These are phyloP conservation scores for Lontra canadensis DNA, from an alignment of 2,113 vertebrate genomes.

Conservation along the genomic window DNA sequence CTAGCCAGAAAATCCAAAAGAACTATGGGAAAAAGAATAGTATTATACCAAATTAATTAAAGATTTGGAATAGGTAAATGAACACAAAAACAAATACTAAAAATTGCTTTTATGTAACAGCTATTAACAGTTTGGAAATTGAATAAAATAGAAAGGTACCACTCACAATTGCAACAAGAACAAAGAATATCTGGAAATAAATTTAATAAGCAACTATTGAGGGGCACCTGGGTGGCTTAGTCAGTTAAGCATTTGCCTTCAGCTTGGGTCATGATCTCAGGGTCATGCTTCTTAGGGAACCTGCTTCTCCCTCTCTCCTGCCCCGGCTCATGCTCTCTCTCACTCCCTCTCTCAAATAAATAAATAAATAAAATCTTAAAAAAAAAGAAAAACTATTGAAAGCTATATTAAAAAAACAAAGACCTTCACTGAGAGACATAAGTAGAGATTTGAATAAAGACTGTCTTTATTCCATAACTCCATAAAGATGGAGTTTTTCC, in stretches of 20 bases:
- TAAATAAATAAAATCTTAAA: no score
- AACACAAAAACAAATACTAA: not conserved
- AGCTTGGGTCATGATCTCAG: no score
- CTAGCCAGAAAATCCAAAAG: not conserved
- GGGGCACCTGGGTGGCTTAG: no score
- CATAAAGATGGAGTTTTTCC: not conserved
- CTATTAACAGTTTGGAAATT: not conserved
- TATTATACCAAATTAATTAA: not conserved
- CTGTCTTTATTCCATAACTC: not conserved
- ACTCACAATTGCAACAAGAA: not conserved
- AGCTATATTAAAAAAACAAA: not conserved
- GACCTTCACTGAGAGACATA: not conserved
- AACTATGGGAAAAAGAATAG: not conserved
- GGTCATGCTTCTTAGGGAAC: no score
- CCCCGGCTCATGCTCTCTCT: no score
- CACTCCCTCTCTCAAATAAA: no score
- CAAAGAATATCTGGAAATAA: not conserved
- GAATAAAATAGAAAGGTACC: not conserved
- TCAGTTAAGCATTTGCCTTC: no score
- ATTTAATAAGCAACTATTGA: not conserved
- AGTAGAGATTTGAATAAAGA: not conserved
- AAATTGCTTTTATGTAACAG: not conserved
- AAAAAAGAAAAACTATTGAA: not conserved
- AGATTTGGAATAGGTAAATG: not conserved
- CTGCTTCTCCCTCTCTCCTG: no score